Base-by-base conservation (phyloP, 2,888 invertebrate genomes). In the Leptopilina syphax region DNA sequence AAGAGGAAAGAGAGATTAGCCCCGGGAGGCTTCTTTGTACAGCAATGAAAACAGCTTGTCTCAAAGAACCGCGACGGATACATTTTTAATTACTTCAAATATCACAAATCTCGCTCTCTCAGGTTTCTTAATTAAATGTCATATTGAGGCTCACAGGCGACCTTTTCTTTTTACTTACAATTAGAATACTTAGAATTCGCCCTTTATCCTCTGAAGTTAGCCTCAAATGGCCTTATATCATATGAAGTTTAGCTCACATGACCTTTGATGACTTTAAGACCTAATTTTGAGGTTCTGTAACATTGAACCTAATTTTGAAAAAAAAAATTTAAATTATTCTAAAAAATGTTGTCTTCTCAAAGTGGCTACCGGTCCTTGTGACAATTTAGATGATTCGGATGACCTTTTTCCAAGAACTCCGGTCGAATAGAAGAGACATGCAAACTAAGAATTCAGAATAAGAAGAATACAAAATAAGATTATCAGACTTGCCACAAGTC, bases 11-110 rank as follows among this genome's bases (percentile, higher is more conserved):
- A 80, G 84, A 88, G 87, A 89, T 90, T 89, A 89, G 88, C 90
- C 89, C 86, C 89, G 84, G 89, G 89, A 87, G 87, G 86, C 85
- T 88, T 84, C 89, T 90, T 90, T 90, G 89, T 90, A 82, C 86
- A 81, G 86, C 87, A 87, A 88, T 88, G 88, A 87, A 89, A 90
- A 89, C 87, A 84, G 86, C 87, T 86, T 87, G 87, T 89, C 88
- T 90, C 91, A 91, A 91, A 91, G 91, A 90, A 89, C 90, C 89
- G 88, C 88, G 89, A 89, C 87, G 90, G 89, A 91, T 91, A 90
- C 90, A 91, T 91, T 91, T 91, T 91, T 91, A 91, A 91, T 91
- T 91, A 89, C 89, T 86, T 90, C 88, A 88, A 91, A 91, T 91
- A 91, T 90, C 89, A 88, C 88, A 90, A 34, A 85, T 82, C 81